These are phyloP conservation scores for Meloe dianella DNA, from an alignment of 2,888 invertebrate species.

Conservation along the genomic window DNA sequence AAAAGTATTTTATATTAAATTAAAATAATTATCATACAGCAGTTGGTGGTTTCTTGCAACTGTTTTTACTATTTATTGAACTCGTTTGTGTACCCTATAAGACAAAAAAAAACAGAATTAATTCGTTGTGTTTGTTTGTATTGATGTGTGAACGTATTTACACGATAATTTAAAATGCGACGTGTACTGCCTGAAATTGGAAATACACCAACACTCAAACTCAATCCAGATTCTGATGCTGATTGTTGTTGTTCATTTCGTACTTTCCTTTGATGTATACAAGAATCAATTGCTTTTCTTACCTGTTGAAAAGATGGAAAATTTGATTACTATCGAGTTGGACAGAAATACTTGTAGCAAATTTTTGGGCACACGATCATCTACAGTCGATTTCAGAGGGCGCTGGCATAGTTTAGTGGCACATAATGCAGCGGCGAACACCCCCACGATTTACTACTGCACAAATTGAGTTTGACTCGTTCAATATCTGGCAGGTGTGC, in stretches of 20 bases:
- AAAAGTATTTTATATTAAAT: no score
- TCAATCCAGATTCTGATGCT: conserved; percentile 60
- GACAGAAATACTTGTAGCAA: no score
- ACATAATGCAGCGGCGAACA: no score
- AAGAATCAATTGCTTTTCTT: conserved; percentile 50
- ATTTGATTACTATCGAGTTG: no score
- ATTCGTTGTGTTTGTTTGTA: no score
- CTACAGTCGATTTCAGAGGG: no score
- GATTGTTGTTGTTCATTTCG: conserved; percentile 54
- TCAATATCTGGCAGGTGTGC: no score
- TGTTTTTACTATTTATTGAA: conserved; percentile 51
- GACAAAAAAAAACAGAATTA: conserved; percentile 15
- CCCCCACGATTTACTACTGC: no score
- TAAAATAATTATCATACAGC: conserved; percentile 43
- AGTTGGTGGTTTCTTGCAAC: conserved; percentile 49
- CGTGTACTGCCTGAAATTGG: conserved; percentile 56
- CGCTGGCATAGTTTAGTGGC: no score
- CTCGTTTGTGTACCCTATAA: conserved; percentile 54
- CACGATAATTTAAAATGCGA: conserved; percentile 23
- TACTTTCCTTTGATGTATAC: conserved; percentile 42
- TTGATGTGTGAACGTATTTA: no score
- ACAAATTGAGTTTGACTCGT: no score
- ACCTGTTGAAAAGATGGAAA: conserved; percentile 39
- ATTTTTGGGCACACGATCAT: neutral
- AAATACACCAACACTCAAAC: conserved; percentile 60